A percentile compares a stretch with the other conserved stretches of the same genome.
Conservation (phyloP, 2,797 vertebrate species). For the Xerus rutilus region DNA sequence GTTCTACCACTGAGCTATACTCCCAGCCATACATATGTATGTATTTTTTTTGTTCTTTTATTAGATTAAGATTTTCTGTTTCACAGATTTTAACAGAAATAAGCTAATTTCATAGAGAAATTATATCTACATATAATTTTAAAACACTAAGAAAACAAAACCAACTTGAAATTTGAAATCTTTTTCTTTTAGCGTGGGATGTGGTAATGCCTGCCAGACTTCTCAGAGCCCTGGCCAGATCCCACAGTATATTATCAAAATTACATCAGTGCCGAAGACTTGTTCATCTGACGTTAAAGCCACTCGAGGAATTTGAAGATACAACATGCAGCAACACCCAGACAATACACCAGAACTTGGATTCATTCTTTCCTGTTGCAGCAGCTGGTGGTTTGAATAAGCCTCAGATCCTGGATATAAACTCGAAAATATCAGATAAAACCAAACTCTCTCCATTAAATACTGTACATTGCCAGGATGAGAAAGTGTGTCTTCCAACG, state of each 20-base stretch:
- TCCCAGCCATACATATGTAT: background rate
- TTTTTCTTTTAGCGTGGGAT: conserved; percentile 76
- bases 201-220: conserved; percentile 86
- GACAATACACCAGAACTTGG: background rate
- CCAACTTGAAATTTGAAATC: conserved; percentile 60
- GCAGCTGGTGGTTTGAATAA: conserved; percentile 21
- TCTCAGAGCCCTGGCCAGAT: conserved; percentile 72
- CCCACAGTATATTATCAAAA: conserved; percentile 48
- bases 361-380: conserved; percentile 53
- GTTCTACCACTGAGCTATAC: background rate
- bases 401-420: conserved; percentile 34
- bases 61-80: background rate
- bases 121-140: background rate
- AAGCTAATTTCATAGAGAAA: background rate
- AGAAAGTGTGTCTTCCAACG: background rate
- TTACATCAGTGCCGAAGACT: conserved; percentile 17
- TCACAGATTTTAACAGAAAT: conserved; percentile 8
- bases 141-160: background rate
- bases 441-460: background rate
- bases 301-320: conserved; percentile 47
- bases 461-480: background rate
- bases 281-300: background rate
- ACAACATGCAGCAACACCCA: background rate
- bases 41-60: conserved; percentile 23
- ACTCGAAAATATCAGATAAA: background rate